phyloP scores from a whole-genome alignment of 2,888 invertebrate species.

The Cantharis rustica region DNA sequence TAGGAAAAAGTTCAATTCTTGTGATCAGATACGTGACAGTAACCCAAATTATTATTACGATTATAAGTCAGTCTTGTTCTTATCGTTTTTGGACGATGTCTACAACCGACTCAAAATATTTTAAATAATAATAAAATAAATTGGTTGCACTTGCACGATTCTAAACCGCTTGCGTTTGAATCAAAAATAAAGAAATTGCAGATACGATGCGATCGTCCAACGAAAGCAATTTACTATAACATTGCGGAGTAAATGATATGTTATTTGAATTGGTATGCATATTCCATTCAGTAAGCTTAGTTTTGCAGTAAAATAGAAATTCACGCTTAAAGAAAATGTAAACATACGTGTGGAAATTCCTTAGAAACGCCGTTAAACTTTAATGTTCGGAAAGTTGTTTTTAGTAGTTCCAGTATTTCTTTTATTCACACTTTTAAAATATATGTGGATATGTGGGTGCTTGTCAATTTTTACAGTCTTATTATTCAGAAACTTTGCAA shows the following conservation, averaged over 20 bases:
- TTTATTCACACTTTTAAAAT: background rate
- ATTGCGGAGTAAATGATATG: background rate
- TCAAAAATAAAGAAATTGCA: background rate
- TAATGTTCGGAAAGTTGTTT: background rate
- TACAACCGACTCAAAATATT: too few relatives aligned
- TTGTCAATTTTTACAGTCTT: background rate
- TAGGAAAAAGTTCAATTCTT: too few relatives aligned
- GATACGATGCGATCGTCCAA: background rate
- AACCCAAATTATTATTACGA: too few relatives aligned
- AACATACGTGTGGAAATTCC: background rate
- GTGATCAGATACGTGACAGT: too few relatives aligned
- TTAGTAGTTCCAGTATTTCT: background rate
- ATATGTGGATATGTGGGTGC: background rate
- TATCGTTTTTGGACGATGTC: too few relatives aligned
- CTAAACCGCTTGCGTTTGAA: background rate
- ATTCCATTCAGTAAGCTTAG: background rate
- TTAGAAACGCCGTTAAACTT: background rate
- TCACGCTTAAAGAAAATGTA: background rate
- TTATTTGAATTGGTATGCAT: background rate
- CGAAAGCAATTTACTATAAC: background rate
- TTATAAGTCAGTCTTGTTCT: too few relatives aligned
- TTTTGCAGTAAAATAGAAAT: background rate
- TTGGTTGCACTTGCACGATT: background rate
- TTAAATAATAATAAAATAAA: background rate
- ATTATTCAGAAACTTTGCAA: background rate